Base-by-base conservation (phyloP, 2,113 vertebrate species). In the Hypocryptadius cinnamomeus region DNA sequence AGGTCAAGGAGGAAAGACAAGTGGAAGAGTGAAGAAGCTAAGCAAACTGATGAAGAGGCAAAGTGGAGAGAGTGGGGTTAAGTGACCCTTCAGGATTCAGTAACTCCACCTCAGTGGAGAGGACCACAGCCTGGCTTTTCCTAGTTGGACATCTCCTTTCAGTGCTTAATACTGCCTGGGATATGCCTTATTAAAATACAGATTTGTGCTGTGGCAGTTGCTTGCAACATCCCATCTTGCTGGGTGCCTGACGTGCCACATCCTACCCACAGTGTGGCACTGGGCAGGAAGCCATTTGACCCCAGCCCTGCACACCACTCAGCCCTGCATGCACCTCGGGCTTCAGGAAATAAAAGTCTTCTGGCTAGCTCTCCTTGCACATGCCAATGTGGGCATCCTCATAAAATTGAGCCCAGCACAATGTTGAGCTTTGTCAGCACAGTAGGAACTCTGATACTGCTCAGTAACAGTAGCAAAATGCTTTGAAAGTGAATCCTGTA, bases 161-260 rank as follows among this genome's bases (percentile, higher is more conserved):
- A 27, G 8, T 45, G 27, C 39, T 77, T 83, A 33, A 45, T 79
- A 40, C 14, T 8, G 9, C 31, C 53, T 81, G 10, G 16, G 35
- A 45, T 3, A 1, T 15, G 18, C 28, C 15, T 54, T 48, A 50
- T 35, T 42, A 24, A 90, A 89, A 87, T 68, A 44, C 6, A 60
- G 35, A 76, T 47, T 42, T 0, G 0, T 54, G 11, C 9, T 47
- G 39, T 73, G 56, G 51, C 35, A 80, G 53, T n/a, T 87, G 53
- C 50, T 61, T 42, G 42, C 0, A 2, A 31, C 85, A 73, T 65
- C 31, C 39, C 23, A 18, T 76, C 40, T 48, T 8, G 0, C 37
- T 39, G 47, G 3, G 33, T 3, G 16, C 33, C 44, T 81, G 77
- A 56, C 0, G 0, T 1, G 5, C 39, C 45, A 45, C 61, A 27